Conservation (phyloP, 2,888 invertebrate genomes). For the Bombylius major region DNA sequence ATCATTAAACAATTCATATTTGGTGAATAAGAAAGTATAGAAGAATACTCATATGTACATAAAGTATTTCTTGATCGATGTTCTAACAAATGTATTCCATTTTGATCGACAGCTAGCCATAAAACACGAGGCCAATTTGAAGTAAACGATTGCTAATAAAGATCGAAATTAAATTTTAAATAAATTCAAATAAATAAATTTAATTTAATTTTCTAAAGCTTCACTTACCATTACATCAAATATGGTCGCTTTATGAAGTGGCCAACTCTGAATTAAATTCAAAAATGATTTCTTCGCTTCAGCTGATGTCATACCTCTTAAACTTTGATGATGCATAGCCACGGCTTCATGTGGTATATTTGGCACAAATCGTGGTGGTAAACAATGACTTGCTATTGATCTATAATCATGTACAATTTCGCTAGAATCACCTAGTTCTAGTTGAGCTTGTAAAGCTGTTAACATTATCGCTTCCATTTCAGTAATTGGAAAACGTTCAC, state of each 20-base stretch:
- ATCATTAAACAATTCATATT: slow-evolving; percentile 87
- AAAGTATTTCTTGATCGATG: slow-evolving; percentile 77
- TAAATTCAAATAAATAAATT: background rate
- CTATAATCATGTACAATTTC: slow-evolving; percentile 53
- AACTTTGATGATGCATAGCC: slow-evolving; percentile 79
- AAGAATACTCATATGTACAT: slow-evolving; percentile 82
- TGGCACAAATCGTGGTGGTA: slow-evolving; percentile 71
- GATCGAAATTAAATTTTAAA: background rate
- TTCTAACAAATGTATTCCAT: slow-evolving; percentile 79
- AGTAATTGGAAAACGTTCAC: slow-evolving; percentile 83
- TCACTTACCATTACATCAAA: slow-evolving; percentile 79
- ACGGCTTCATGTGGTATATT: slow-evolving; percentile 71
- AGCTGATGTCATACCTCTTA: slow-evolving; percentile 72
- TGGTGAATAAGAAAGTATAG: slow-evolving; percentile 82
- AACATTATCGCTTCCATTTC: slow-evolving; percentile 93
- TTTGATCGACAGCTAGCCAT: slow-evolving; percentile 88
- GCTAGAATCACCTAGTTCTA: slow-evolving; percentile 75
- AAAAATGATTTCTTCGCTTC: slow-evolving; percentile 88
- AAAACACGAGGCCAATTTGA: slow-evolving; percentile 89
- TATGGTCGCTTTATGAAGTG: slow-evolving; percentile 81
- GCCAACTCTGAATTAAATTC: slow-evolving; percentile 88
- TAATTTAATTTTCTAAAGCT: background rate
- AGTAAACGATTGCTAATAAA: slow-evolving; percentile 78
- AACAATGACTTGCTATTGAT: slow-evolving; percentile 62
- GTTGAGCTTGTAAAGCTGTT: slow-evolving; percentile 84